Base-by-base conservation (phyloP, 2,888 invertebrate species). In the Leptinotarsa peninsularis region DNA sequence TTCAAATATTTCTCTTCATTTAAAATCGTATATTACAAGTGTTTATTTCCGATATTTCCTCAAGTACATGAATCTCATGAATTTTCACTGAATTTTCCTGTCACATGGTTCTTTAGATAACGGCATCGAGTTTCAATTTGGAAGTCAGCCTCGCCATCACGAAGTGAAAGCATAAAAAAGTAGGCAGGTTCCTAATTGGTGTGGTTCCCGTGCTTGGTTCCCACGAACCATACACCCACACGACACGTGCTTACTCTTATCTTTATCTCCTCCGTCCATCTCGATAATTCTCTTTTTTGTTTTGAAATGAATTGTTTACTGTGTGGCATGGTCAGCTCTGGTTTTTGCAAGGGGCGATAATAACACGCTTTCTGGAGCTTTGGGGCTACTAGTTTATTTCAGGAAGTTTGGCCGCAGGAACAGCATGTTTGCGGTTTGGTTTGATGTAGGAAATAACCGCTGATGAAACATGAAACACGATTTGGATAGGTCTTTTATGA, bases 141-240 rank as follows among this genome's bases (percentile, higher is more conserved):
- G 70, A 70, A 73, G 68, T 76, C 80, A 75, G 75, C 75, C 78
- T 79, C 71, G 56, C 33, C 60, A 71, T 75, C 74, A 77, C 76
- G 72, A 76, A 74, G 74, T 33, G 17, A 21, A 66, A 66, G 71
- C 69, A 79, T 77, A 79, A 75, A 79, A 76, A 74, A 78, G 76
- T 73, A 76, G 77, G 74, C 80, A 78, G 76, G 80, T 76, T 77
- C 79, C 80, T 83, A 83, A 83, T 83, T 83, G 83, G 82, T 82
- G 81, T 79, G 78, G 80, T 83, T 84, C 84, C 83, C 82, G 81
- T 80, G 82, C 78, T 76, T 75, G 80, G 80, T 85, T 85, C 85
- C 83, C 84, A 85, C 84, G 83, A 82, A 69, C 78, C 70, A 66
- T 66, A 78, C 84, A 83, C 84, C 83, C 83, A 84, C 84, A 76